A percentile compares a stretch with the other conserved stretches of the same genome.
phyloP scores from a whole-genome alignment of 2,113 vertebrate species.

The Hydrochoerus hydrochaeris region DNA sequence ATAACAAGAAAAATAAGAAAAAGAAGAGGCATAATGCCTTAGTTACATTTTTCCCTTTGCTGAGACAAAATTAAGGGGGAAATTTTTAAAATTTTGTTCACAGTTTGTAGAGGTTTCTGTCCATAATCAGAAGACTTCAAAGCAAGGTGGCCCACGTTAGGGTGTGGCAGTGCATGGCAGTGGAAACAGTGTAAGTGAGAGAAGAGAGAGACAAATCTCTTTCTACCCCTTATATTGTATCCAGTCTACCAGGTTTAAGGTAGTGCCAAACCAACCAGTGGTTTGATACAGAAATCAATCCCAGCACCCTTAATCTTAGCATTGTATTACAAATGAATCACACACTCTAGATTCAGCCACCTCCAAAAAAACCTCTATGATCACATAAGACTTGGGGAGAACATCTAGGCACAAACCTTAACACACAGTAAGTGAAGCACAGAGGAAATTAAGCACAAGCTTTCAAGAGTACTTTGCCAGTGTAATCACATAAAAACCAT shows the following conservation, averaged over 20 bases:
- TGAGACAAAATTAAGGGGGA: background rate
- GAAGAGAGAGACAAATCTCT: background rate
- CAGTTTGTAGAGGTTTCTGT: background rate
- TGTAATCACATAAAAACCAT: background rate
- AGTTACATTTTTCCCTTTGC: background rate
- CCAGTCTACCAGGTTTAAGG: background rate
- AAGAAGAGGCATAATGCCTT: background rate
- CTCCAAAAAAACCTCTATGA: background rate
- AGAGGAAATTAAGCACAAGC: background rate
- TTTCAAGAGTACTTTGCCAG: background rate
- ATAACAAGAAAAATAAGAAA: background rate
- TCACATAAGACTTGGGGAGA: background rate
- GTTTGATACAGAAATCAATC: background rate
- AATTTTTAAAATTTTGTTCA: background rate
- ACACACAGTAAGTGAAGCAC: background rate
- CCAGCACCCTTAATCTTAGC: background rate
- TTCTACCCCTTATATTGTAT: background rate
- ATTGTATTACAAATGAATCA: background rate
- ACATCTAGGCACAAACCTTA: background rate
- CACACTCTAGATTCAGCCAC: background rate
- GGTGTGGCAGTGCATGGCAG: background rate
- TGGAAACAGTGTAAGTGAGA: background rate
- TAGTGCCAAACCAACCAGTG: background rate
- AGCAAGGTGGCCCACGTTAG: background rate
- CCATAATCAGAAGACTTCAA: background rate